Evolutionary conservation across 2,888 invertebrate genomes (phyloP), one percentile per base, ranked within the genome.

Genomic region (Lissocephala sabroskyi): DNA sequence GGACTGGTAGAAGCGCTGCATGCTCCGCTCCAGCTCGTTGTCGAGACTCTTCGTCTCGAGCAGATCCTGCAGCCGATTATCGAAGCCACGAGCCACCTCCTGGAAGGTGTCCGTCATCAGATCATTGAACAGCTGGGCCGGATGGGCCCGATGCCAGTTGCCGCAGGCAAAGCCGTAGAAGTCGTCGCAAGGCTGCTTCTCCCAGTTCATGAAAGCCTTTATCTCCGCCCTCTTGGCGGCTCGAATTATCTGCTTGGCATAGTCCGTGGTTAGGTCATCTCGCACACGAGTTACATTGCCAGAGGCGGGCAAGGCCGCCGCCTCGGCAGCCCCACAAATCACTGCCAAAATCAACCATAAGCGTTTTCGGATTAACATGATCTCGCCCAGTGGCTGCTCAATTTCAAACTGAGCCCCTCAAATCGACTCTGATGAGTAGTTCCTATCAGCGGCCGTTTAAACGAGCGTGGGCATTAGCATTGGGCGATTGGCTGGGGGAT

Each of bases 121-220:
- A 23, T 56, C 41, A 5, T 30, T 18, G 1, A 63, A 41, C 3
- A 77, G 32, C 46, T 78, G 76, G 6, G 80, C 82, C 0, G 82
- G 79, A 63, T 82, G 67, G 7, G 62, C 62, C 0, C 63, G 65
- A 37, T 71, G 61, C 95, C 95, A 96, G 67, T 93, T 93, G 1
- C 95, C 95, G 81, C 92, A 95, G 1, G 95, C 91, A 66, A 91
- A 95, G 63, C 90, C 89, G 80, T 93, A 95, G 79, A 95, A 95
- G 79, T 95, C 92, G 4, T 89, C 86, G 74, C 95, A 95, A 0
- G 95, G 94, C 68, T 93, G 88, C 0, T 87, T 87, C 16, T 85
- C 85, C 1, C 82, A 83, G 65, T 94, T 91, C 90, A 94, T 91
- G 71, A 90, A 91, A 43, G 88, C 88, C 65, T 86, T 86, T 90